phyloP scores from a whole-genome alignment of 2,113 vertebrate species.

The Aramus guarauna region DNA sequence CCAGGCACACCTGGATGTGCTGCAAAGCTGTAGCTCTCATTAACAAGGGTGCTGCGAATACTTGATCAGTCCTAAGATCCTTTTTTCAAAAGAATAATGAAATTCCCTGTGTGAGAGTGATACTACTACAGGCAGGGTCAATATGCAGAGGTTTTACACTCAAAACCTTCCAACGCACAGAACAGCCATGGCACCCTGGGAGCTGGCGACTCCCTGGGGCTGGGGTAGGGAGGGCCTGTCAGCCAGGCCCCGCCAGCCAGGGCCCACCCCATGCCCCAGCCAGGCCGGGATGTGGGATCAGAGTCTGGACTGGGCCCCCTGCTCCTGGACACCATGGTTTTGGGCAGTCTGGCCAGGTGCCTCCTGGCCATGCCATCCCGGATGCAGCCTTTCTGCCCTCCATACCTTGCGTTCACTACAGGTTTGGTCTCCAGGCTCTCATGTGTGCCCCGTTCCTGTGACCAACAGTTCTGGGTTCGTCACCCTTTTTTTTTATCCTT shows the following conservation, averaged over 20 bases:
- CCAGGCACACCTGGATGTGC: rapidly evolving
- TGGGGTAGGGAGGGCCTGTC: not conserved
- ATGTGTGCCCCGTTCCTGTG: not conserved
- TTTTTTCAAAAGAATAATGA: no score
- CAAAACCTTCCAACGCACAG: no score
- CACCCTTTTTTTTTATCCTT: not conserved
- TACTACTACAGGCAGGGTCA: no score
- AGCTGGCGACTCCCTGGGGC: rapidly evolving
- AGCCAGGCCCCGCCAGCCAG: not conserved
- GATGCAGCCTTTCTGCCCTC: rapidly evolving
- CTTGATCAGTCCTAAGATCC: not conserved
- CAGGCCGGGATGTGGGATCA: not conserved
- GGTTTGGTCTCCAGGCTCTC: not conserved
- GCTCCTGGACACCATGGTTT: rapidly evolving
- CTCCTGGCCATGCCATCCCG: rapidly evolving
- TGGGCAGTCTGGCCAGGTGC: not conserved
- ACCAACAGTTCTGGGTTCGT: not conserved
- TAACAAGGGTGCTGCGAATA: rapidly evolving
- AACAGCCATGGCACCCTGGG: rapidly evolving
- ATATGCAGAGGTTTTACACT: not conserved
- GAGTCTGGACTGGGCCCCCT: not conserved
- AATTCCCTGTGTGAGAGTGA: no score
- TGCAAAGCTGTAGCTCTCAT: not conserved
- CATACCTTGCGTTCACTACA: rapidly evolving
- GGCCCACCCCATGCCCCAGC: rapidly evolving